These are phyloP conservation scores for Ochlodes sylvanus DNA, from an alignment of 2,888 invertebrate species.

Conservation along the genomic window DNA sequence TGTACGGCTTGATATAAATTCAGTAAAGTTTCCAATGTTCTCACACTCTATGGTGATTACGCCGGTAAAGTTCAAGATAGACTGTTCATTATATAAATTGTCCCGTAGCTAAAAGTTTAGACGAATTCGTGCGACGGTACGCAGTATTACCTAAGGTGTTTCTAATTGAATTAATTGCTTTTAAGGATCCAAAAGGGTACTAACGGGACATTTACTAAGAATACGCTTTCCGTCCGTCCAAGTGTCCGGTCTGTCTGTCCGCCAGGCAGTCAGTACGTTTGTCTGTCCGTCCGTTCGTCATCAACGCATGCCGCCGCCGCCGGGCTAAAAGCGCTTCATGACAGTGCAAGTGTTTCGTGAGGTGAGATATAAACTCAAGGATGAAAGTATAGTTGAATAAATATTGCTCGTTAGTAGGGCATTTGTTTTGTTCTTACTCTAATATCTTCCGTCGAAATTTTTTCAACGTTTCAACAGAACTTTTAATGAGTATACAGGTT, in stretches of 20 bases:
- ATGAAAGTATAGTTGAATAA: neutral
- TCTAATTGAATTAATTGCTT: conserved; percentile 1
- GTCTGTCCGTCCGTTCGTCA: no score
- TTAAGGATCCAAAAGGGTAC: neutral
- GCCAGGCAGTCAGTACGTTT: no score
- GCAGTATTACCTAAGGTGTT: neutral
- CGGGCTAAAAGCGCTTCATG: no score
- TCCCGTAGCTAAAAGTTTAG: conserved; percentile 22
- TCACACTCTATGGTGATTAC: conserved; percentile 59
- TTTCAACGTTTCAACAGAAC: conserved; percentile 9
- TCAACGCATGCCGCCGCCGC: no score
- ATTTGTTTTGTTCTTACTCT: conserved; percentile 1
- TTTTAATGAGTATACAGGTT: conserved; percentile 16
- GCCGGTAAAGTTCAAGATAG: conserved; percentile 58
- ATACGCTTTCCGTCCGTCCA: no score
- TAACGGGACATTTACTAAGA: no score
- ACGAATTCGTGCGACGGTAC: conserved; percentile 5
- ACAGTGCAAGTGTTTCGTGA: no score
- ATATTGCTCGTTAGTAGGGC: neutral
- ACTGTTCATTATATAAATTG: conserved; percentile 44
- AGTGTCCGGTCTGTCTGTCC: no score
- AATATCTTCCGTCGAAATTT: neutral
- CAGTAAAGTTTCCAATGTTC: conserved; percentile 52
- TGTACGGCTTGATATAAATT: conserved; percentile 54
- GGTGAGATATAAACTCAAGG: no score